Base-by-base conservation (phyloP, 2,888 invertebrate species). In the Cotesia congregata region DNA sequence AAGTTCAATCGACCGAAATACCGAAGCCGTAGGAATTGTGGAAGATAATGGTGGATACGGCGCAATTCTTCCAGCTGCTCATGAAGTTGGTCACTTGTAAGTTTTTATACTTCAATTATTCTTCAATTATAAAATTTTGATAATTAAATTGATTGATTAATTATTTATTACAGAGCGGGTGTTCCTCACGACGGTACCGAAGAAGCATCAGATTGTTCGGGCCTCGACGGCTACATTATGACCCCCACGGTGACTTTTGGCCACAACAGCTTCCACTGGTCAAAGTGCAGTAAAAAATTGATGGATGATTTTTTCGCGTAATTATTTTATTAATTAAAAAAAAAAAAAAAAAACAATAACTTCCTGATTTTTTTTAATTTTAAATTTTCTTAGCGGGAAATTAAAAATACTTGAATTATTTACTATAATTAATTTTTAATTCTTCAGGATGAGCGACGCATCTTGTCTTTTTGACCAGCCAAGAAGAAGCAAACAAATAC, bases 401-500 rank as follows among this genome's bases (percentile, higher is more conserved):
- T 17, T 17, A 17, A 17, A 30, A 30, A 3, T 30, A 30, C 30
- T 30, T 30, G 30, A 30, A 30, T 30, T 30, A 3, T 30, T 30
- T 30, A 3, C 30, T 30, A 30, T 2, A 7, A 40, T 38, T n/a
- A 5, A 6, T 7, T 20, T 77, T 91, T 91, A 72, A 90, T 96
- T 96, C 89, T 65, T 15, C 60, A 81, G 81, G 15, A 78, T 78
- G 20, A 59, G 40, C 5, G 75, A 80, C 15, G 96, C 97, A 62
- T 95, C 95, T 12, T 97, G 97, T 86, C 90, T 97, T 75, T 96
- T 94, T 90, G 97, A 97, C 90, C 94, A 95, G 9, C 96, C 97
- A 0, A 95, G 87, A 95, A 95, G n/a, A 88, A 95, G 95, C 86
- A 94, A 94, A 85, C 94, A 94, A 30, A 88, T 97, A 81, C 95